Percentiles rank a stretch among this genome's conserved stretches.
These are phyloP conservation scores for Pocota personata DNA, from an alignment of 2,888 invertebrate genomes.

Conservation along the genomic window DNA sequence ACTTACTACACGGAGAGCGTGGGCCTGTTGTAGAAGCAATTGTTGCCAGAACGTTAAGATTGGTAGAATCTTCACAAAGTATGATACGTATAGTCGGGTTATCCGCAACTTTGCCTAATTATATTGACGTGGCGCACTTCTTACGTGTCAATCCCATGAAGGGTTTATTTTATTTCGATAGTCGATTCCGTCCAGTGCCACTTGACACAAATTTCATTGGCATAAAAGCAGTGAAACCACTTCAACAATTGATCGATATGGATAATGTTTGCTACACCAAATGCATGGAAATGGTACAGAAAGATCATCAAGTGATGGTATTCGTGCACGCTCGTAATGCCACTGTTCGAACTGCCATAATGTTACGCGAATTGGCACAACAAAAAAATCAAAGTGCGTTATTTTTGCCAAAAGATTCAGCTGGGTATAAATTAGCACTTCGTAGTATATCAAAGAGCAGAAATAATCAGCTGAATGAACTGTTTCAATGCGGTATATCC, in stretches of 20 bases:
- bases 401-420: conserved; percentile 87
- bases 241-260: conserved; percentile 89
- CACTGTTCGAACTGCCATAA: conserved; percentile 94
- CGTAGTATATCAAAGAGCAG: conserved; percentile 89
- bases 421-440: conserved; percentile 87
- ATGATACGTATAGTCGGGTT: conserved; percentile 99
- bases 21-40: conserved; percentile 99
- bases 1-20: conserved; percentile 97
- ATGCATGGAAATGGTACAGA: conserved; percentile 91
- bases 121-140: conserved; percentile 97
- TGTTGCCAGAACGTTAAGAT: conserved; percentile 96
- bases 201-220: conserved; percentile 96
- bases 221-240: conserved; percentile 87
- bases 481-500: conserved; percentile 94
- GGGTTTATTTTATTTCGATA: conserved; percentile 97
- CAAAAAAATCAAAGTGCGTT: conserved; percentile 88
- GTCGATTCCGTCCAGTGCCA: conserved; percentile 97
- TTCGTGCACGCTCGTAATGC: conserved; percentile 99
- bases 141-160: conserved; percentile 95
- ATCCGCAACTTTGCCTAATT: conserved; percentile 99
- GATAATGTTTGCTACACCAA: conserved; percentile 97
- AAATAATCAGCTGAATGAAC: conserved; percentile 91
- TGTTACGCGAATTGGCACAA: conserved; percentile 91
- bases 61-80: conserved; percentile 94
- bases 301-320: conserved; percentile 98